Percentiles rank a stretch among this genome's conserved stretches.
Evolutionary conservation across 2,113 vertebrate genomes (phyloP).

Genomic region (Daubentonia madagascariensis): DNA sequence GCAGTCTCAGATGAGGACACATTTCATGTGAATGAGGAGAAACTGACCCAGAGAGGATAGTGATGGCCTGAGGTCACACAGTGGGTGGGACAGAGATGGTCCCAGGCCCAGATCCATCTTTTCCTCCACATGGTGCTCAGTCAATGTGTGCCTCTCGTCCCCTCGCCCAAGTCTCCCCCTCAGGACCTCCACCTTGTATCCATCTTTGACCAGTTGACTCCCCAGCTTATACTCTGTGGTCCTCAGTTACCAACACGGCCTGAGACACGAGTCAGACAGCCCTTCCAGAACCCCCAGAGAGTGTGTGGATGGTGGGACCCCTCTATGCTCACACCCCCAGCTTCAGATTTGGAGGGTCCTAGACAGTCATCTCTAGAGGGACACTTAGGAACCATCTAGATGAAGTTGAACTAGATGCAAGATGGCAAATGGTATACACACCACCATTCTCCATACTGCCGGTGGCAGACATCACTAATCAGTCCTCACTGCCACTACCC

Average conservation of each 20-base stretch:
- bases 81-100: background rate
- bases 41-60: background rate
- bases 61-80: background rate
- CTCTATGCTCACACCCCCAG: background rate
- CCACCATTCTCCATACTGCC: background rate
- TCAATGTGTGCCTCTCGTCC: background rate
- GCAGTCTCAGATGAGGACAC: background rate
- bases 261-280: background rate
- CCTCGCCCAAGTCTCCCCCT: background rate
- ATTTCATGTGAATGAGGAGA: background rate
- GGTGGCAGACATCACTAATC: background rate
- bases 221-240: background rate
- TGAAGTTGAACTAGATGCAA: background rate
- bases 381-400: background rate
- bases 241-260: background rate
- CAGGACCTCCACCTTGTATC: background rate
- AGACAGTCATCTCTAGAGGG: background rate
- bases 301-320: background rate
- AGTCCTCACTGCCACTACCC: background rate
- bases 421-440: background rate
- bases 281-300: background rate
- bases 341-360: background rate
- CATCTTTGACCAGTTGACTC: background rate
- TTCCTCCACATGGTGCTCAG: background rate
- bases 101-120: background rate